These are phyloP conservation scores for Eptesicus fuscus DNA, from an alignment of 2,113 vertebrate genomes.

Conservation along the genomic window DNA sequence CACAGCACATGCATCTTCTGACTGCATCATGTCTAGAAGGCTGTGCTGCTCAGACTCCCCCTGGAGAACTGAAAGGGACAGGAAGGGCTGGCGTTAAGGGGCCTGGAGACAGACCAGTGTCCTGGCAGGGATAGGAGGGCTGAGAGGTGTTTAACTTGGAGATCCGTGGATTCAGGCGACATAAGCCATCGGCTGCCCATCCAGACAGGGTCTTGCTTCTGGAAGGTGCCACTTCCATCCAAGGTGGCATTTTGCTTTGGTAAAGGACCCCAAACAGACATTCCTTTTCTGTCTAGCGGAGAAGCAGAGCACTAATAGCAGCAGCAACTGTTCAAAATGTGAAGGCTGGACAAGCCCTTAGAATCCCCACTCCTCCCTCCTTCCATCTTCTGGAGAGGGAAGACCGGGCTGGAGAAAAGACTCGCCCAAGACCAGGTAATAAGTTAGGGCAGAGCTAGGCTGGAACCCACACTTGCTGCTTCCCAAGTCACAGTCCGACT, in stretches of 20 bases:
- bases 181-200: neutral
- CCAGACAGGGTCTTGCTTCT: neutral
- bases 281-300: neutral
- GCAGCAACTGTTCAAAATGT: neutral
- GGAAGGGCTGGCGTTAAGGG: neutral
- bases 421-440: neutral
- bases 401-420: neutral
- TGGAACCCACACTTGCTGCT: neutral
- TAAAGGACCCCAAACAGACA: neutral
- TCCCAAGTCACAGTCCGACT: neutral
- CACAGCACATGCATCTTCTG: neutral
- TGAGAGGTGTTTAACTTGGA: neutral
- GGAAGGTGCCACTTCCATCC: neutral
- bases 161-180: neutral
- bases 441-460: neutral
- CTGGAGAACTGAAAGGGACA: neutral
- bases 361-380: neutral
- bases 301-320: neutral
- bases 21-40: neutral
- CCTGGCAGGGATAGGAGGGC: neutral
- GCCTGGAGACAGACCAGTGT: neutral
- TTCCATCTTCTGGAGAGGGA: neutral
- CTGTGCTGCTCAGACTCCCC: neutral
- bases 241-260: neutral
- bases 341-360: neutral